These are phyloP conservation scores for Plestiodon gilberti DNA, from an alignment of 2,113 vertebrate species.

Conservation along the genomic window DNA sequence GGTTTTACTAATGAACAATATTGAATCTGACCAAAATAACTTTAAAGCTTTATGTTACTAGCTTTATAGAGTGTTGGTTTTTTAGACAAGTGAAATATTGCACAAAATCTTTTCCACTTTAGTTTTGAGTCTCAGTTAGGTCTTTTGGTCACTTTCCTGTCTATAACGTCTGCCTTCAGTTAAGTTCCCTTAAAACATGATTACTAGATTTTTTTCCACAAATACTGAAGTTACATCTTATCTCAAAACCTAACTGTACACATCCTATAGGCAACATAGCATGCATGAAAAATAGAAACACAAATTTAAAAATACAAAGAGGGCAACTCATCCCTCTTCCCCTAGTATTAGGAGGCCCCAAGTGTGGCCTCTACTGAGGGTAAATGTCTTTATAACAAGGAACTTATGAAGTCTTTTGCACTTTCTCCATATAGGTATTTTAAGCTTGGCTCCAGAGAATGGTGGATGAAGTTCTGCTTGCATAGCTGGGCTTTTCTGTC, in stretches of 20 bases:
- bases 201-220: neutral
- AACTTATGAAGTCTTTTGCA: too few species aligned
- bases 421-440: neutral
- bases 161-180: too few species aligned
- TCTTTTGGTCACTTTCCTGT: neutral
- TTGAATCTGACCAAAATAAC: conserved; percentile 25
- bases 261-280: too few species aligned
- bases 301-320: neutral
- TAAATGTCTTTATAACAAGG: neutral
- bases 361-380: too few species aligned
- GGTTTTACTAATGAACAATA: conserved; percentile 16
- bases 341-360: neutral
- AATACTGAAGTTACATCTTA: neutral
- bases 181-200: neutral
- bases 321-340: neutral
- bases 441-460: neutral
- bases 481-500: neutral
- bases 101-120: conserved; percentile 16
- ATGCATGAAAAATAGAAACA: neutral
- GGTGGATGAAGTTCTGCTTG: neutral
- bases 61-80: conserved; percentile 48
- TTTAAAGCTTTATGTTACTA: conserved; percentile 44
- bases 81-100: conserved; percentile 35
- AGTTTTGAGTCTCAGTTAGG: conserved; percentile 49
- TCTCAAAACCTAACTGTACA: too few species aligned